These are phyloP conservation scores for Mesitornis unicolor DNA, from an alignment of 2,113 vertebrate genomes.

Conservation along the genomic window DNA sequence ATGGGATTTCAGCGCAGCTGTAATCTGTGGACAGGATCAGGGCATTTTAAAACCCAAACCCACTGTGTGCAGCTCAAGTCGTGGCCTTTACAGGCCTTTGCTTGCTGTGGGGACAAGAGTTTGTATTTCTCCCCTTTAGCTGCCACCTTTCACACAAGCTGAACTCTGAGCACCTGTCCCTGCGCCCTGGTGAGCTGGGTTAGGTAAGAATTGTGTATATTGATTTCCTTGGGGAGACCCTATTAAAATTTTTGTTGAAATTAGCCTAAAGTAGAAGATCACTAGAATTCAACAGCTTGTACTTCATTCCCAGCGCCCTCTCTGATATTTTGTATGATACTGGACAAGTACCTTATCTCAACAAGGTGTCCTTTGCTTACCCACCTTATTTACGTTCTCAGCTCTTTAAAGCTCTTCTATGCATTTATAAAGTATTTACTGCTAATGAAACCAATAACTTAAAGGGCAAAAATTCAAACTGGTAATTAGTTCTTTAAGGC, in stretches of 20 bases:
- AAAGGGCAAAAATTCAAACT: background rate
- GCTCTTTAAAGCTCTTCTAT: background rate
- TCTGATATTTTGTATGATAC: background rate
- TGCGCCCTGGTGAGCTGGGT: accelerated
- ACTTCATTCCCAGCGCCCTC: background rate
- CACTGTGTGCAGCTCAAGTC: background rate
- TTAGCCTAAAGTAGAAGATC: background rate
- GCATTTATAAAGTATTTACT: background rate
- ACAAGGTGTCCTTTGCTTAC: background rate
- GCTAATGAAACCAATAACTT: background rate
- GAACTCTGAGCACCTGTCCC: background rate
- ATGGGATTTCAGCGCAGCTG: background rate
- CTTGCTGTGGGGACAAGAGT: background rate
- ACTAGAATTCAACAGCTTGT: background rate
- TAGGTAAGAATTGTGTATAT: background rate
- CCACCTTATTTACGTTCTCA: background rate
- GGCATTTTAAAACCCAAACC: background rate
- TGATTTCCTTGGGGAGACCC: background rate
- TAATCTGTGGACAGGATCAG: background rate
- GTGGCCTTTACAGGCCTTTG: background rate
- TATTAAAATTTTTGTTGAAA: background rate
- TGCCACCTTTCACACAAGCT: background rate
- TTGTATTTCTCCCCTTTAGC: background rate
- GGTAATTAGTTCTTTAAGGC: background rate
- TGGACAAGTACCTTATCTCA: background rate